Evolutionary conservation across 2,113 vertebrate species (phyloP).

Genomic region (Irena cyanogastra): DNA sequence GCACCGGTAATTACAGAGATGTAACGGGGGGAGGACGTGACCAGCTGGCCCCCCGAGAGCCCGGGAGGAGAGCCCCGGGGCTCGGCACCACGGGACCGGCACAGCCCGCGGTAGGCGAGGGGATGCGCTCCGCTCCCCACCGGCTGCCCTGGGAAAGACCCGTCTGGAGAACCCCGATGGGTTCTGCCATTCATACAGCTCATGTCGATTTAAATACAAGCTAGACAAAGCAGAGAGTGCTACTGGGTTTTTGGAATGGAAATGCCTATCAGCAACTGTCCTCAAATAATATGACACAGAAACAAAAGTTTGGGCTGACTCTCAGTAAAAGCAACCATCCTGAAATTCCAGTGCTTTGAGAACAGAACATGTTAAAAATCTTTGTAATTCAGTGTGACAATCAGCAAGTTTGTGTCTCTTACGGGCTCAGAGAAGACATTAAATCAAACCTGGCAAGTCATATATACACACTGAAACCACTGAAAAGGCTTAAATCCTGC

Average conservation of each 20-base stretch:
- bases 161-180: background rate
- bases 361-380: background rate
- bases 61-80: background rate
- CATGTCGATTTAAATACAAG: background rate
- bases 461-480: background rate
- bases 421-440: background rate
- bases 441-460: background rate
- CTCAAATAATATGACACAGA: background rate
- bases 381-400: background rate
- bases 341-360: background rate
- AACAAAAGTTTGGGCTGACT: background rate
- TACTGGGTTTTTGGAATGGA: background rate
- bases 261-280: background rate
- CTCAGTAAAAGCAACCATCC: background rate
- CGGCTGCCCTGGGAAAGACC: background rate
- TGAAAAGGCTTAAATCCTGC: background rate
- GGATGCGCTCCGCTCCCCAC: background rate
- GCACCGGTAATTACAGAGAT: background rate
- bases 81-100: background rate
- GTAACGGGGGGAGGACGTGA: background rate
- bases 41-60: background rate
- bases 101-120: background rate
- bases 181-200: background rate
- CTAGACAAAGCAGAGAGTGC: background rate
- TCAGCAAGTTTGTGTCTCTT: background rate